Base-by-base conservation (phyloP, 2,797 vertebrate species). In the Pseudomugil tenellus region DNA sequence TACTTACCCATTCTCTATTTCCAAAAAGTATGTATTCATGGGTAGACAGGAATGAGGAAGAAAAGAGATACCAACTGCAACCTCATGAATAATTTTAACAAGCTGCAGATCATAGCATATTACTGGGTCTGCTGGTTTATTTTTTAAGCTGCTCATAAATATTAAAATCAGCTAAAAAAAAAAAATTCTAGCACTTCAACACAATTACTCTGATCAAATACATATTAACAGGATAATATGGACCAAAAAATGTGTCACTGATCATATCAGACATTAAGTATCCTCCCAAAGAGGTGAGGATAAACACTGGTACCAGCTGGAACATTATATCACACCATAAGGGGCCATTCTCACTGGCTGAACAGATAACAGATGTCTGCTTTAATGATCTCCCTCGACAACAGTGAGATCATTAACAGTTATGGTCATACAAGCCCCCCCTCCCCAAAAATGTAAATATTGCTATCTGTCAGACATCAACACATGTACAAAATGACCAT, bases 371-470 rank as follows among this genome's bases (percentile, higher is more conserved):
- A 92, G 90, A 91, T 91, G 88, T 83, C 85, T 83, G 80, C 70
- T 90, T 85, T 86, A 88, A 92, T 87, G 85, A 91, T 88, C 83
- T 87, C 90, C 86, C 89, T 57, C 76, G 87, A 90, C 80, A 82
- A 86, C 83, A 73, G 74, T 58, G 68, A 80, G 83, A 91, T 87
- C 80, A 80, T 86, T 78, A 86, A 57, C 77, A 77, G 73, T 71
- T 63, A 69, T 14, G 70, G 63, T 80, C 74, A 77, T 62, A 77
- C 53, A 70, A 81, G 61, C 17, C 41, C 17, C 16, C 39, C 34
- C 11, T 3, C 10, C 23, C 6, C 55, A 54, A 77, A 77, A 73
- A 74, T 49, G 71, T 51, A 84, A 69, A 75, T 59, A 69, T 31
- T 60, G 16, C 41, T 55, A 43, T 23, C 32, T 7, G 8, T 34